Conservation (phyloP, 2,888 invertebrate species). For the Trachelus iudaicus region DNA sequence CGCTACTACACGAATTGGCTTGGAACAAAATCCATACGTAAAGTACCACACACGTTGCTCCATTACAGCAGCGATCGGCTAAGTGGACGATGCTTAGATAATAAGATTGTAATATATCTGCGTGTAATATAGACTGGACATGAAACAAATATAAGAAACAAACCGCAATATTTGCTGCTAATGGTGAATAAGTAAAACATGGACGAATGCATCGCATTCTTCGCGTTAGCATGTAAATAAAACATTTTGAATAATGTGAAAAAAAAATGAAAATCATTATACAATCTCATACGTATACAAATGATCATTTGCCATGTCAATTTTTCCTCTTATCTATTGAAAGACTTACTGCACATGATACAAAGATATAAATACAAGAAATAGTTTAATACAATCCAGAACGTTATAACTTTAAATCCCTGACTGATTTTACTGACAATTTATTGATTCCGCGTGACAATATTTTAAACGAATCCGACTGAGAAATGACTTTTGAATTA, state of each 20-base stretch:
- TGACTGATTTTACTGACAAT: neutral
- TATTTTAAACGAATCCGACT: neutral
- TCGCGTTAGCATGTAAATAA: neutral
- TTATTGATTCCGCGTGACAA: neutral
- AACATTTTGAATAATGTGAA: neutral
- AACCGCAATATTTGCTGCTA: neutral
- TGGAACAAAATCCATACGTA: neutral
- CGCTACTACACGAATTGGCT: neutral
- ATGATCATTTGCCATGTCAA: neutral
- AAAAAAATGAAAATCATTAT: neutral
- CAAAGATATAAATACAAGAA: neutral
- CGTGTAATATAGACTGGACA: constrained; percentile 21
- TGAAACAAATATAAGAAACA: neutral
- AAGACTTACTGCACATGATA: neutral
- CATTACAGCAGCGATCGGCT: neutral
- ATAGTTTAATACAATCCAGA: neutral
- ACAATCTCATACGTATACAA: neutral
- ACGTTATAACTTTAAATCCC: neutral
- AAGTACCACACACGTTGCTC: neutral
- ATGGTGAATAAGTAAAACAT: neutral
- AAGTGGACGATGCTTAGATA: neutral
- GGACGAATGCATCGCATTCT: neutral
- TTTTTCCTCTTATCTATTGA: neutral
- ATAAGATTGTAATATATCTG: constrained; percentile 25
- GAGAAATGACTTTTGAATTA: neutral